Percentiles rank a stretch among this genome's conserved stretches.
These are phyloP conservation scores for Magallana ariakensis DNA, from an alignment of 1,140 invertebrate species.

Conservation along the genomic window DNA sequence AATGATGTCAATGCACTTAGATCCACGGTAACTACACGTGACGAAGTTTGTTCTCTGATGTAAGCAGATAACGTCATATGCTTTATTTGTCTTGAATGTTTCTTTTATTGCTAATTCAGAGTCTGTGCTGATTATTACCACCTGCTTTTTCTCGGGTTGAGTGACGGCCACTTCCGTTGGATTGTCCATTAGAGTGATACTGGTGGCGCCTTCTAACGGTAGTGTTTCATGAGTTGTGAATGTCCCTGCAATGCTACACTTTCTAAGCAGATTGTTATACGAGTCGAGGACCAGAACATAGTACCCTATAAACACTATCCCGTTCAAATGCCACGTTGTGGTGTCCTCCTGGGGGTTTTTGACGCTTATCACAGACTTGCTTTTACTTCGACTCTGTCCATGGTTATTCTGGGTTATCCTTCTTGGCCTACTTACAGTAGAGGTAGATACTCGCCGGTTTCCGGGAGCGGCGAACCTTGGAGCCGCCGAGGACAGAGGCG, in stretches of 20 bases:
- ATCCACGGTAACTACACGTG: conserved; percentile 12
- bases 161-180: conserved; percentile 41
- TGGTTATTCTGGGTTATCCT: background rate
- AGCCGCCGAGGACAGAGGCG: background rate
- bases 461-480: background rate
- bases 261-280: conserved; percentile 36
- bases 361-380: conserved; percentile 36
- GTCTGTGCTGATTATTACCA: conserved; percentile 15
- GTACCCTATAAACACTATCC: conserved; percentile 45
- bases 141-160: conserved; percentile 40
- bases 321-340: conserved; percentile 42
- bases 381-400: conserved; percentile 17
- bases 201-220: conserved; percentile 14
- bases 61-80: conserved; percentile 41
- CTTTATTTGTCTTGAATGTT: conserved; percentile 31
- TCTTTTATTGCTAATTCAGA: conserved; percentile 26
- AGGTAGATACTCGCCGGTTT: background rate
- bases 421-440: background rate
- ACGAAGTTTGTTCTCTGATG: conserved; percentile 25
- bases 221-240: conserved; percentile 25
- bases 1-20: conserved; percentile 38
- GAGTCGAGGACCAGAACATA: conserved; percentile 42
- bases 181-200: conserved; percentile 21
- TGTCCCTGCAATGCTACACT: conserved; percentile 41
- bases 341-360: conserved; percentile 39